Percentiles rank a stretch among this genome's conserved stretches.
Conservation (phyloP, 2,113 vertebrate species). For the Neolamprologus fasciatus region DNA sequence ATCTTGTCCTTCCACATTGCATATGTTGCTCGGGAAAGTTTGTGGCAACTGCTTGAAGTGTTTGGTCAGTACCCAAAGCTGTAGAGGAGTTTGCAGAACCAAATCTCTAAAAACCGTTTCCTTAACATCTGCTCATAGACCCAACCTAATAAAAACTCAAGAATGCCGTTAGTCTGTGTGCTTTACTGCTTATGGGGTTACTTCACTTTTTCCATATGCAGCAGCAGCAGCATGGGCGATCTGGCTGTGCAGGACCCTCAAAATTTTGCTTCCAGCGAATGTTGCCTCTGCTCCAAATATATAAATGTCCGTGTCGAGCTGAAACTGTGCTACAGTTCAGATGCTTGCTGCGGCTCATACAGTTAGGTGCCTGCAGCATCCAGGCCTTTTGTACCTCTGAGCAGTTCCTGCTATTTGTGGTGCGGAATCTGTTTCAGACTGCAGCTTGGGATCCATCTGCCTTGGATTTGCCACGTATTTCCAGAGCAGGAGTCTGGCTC, state of each 20-base stretch:
- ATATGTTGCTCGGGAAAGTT: background rate
- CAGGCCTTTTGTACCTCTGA: conserved; percentile 3
- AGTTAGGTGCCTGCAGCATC: background rate
- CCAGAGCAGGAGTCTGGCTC: conserved; percentile 33
- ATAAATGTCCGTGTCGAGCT: background rate
- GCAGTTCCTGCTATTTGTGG: background rate
- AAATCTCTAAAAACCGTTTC: conserved; percentile 5
- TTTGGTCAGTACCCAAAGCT: background rate
- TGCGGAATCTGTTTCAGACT: conserved; percentile 20
- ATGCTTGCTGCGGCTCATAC: background rate
- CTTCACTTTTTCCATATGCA: conserved; percentile 63
- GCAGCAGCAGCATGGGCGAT: conserved; percentile 6
- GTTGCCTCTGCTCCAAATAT: background rate
- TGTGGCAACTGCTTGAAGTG: background rate
- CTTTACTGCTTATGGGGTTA: conserved; percentile 43
- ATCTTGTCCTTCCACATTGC: background rate
- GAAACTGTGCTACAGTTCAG: background rate
- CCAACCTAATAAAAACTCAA: conserved; percentile 53
- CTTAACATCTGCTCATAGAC: conserved; percentile 48
- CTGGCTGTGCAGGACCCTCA: conserved; percentile 1
- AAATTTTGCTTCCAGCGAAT: background rate
- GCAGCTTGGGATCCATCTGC: conserved; percentile 42
- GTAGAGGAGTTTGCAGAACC: background rate
- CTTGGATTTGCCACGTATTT: conserved; percentile 48
- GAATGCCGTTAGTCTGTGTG: conserved; percentile 42